Conservation (phyloP, 1,140 invertebrate species). For the Neodiprion virginianus region DNA sequence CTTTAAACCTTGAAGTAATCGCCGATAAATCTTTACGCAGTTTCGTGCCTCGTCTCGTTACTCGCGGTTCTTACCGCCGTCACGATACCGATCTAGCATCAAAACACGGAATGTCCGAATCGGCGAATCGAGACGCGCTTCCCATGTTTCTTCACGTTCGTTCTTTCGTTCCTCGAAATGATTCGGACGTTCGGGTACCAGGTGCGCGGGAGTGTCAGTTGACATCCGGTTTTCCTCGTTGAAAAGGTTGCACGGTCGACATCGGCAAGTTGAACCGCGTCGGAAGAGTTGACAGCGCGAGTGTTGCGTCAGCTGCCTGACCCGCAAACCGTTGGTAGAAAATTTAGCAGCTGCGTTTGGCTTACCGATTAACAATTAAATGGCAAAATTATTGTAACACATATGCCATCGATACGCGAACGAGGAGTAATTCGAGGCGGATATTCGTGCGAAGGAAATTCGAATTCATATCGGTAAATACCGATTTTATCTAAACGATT, state of each 20-base stretch:
- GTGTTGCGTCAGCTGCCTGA: background rate
- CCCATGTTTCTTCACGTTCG: background rate
- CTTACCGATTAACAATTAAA: constrained; percentile 48
- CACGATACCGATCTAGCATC: no score
- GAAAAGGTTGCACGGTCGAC: background rate
- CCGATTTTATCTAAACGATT: background rate
- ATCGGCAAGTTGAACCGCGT: background rate
- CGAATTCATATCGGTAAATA: background rate
- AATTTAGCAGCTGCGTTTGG: background rate
- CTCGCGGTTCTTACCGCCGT: background rate
- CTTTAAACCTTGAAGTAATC: constrained; percentile 3
- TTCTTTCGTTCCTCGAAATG: background rate
- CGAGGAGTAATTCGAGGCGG: background rate
- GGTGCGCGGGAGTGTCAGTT: background rate
- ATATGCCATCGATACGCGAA: background rate
- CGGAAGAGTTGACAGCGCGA: background rate
- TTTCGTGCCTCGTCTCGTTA: background rate
- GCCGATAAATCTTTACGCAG: background rate
- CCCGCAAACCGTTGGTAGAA: background rate
- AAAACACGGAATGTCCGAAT: no score
- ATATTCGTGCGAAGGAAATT: background rate
- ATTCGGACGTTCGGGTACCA: background rate
- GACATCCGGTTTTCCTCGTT: background rate
- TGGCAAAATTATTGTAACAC: constrained; percentile 50
- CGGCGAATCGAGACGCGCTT: no score